Percentiles rank a stretch among this genome's conserved stretches.
phyloP scores from a whole-genome alignment of 2,797 vertebrate genomes.

The Glossophaga mutica region DNA sequence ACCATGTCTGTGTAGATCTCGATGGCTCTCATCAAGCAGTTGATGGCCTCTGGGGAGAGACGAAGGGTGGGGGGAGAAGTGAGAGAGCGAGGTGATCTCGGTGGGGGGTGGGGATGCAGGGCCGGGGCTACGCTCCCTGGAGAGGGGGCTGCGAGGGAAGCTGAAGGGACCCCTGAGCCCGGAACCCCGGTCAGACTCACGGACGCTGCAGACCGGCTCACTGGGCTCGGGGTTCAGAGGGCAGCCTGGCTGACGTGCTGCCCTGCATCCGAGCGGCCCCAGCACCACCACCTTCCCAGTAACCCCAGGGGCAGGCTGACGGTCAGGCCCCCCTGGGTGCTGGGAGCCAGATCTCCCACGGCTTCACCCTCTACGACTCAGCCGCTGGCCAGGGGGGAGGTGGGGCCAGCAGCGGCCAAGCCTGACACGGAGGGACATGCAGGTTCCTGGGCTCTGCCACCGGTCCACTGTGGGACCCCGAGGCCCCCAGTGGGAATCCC shows the following conservation, averaged over 20 bases:
- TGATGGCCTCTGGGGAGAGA: conserved; percentile 85
- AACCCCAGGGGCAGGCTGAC: background rate
- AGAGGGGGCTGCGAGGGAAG: background rate
- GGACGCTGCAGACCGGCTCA: too few relatives aligned
- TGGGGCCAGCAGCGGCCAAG: accelerated
- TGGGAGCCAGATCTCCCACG: background rate
- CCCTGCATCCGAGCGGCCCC: background rate
- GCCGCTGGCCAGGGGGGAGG: background rate
- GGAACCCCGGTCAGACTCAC: background rate
- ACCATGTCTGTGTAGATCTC: conserved; percentile 94
- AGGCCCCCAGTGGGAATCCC: background rate
- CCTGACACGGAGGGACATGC: background rate
- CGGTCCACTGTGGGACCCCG: accelerated
- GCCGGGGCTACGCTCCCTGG: background rate
- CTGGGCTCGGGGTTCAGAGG: accelerated
- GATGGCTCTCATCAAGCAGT: conserved; percentile 84
- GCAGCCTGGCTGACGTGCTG: background rate
- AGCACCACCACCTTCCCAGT: background rate
- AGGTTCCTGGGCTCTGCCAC: background rate
- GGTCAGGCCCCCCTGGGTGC: background rate
- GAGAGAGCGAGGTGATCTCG: background rate
- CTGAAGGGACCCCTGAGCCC: background rate
- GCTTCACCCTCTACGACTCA: background rate
- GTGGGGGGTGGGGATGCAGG: background rate
- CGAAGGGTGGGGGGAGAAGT: background rate